Evolutionary conservation across 2,888 invertebrate genomes (phyloP).

Genomic region (Mimachlamys varia): DNA sequence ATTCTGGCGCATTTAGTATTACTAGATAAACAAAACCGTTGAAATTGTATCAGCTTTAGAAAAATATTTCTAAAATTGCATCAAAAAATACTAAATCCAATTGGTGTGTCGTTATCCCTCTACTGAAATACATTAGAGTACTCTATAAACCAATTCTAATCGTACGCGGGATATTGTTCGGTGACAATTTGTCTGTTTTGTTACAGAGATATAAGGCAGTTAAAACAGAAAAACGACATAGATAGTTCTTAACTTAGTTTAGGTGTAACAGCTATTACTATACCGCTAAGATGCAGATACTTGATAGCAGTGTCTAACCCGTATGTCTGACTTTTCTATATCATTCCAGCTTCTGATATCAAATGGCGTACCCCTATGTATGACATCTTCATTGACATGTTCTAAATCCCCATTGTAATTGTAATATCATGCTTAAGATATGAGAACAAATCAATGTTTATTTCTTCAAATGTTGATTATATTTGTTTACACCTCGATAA

Average conservation of each 20-base stretch:
- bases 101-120: background rate
- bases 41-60: background rate
- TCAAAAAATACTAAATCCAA: background rate
- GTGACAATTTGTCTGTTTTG: slow-evolving; percentile 19
- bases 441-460: background rate
- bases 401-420: background rate
- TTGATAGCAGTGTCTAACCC: background rate
- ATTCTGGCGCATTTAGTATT: background rate
- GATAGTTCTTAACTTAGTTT: background rate
- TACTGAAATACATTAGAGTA: background rate
- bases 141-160: background rate
- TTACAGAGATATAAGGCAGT: background rate
- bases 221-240: background rate
- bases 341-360: background rate
- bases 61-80: slow-evolving; percentile 9
- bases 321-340: background rate
- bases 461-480: slow-evolving; percentile 18
- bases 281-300: background rate
- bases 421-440: background rate
- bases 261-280: background rate
- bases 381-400: background rate
- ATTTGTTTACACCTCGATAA: slow-evolving; percentile 25
- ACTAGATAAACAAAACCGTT: background rate
- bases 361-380: slow-evolving; percentile 1
- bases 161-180: background rate